Percentiles rank a stretch among this genome's conserved stretches.
phyloP scores from a whole-genome alignment of 2,113 vertebrate species.

The Naja naja region DNA sequence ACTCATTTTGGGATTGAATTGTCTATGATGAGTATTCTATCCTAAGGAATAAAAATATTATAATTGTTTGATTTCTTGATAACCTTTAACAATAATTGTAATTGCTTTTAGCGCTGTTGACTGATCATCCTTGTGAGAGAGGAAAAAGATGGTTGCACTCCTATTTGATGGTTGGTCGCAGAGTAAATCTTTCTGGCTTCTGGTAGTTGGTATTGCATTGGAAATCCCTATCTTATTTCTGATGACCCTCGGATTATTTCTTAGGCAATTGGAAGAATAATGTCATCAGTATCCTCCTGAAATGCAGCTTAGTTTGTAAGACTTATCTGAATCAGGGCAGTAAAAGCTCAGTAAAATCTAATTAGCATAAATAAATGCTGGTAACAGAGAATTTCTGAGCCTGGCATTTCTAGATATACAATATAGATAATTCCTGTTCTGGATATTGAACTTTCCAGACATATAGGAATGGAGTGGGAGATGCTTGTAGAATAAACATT shows the following conservation, averaged over 20 bases:
- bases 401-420: neutral
- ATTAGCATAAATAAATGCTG: neutral
- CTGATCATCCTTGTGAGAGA: neutral
- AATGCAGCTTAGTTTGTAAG: neutral
- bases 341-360: neutral
- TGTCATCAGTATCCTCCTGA: neutral
- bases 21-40: neutral
- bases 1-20: neutral
- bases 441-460: neutral
- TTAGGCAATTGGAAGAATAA: neutral
- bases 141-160: neutral
- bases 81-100: neutral
- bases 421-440: neutral
- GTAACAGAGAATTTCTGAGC: neutral
- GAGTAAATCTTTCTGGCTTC: neutral
- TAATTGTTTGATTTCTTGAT: neutral
- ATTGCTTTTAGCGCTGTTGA: neutral
- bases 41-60: neutral
- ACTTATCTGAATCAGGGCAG: neutral
- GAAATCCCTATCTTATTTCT: neutral
- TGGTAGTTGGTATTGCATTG: neutral
- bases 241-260: neutral
- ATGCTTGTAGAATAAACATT: neutral
- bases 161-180: neutral
- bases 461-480: neutral